A percentile compares a stretch with the other conserved stretches of the same genome.
Conservation (phyloP, 2,797 vertebrate species). For the Moxostoma hubbsi region DNA sequence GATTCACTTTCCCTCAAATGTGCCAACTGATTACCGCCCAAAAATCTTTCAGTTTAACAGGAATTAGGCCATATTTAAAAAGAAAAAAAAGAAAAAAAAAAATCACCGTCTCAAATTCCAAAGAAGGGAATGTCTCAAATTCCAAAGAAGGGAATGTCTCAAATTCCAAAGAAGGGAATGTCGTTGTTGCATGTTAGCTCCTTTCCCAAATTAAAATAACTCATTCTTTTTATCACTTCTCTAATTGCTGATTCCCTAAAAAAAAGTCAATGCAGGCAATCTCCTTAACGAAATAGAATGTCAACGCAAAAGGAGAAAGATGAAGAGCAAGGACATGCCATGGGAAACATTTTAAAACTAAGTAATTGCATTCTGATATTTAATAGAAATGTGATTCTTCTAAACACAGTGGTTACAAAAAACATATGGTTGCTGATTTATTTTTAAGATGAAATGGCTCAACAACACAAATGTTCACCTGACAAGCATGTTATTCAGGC, state of each 20-base stretch:
- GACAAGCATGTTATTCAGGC: constrained; percentile 9
- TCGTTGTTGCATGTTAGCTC: constrained; percentile 20
- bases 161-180: constrained; percentile 12
- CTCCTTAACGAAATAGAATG: constrained; percentile 29
- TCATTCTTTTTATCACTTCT: not conserved
- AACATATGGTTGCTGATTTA: too few relatives aligned
- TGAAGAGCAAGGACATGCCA: not conserved
- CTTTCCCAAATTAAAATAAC: constrained; percentile 19
- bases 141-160: not conserved
- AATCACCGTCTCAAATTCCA: constrained; percentile 2
- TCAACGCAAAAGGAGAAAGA: constrained; percentile 19
- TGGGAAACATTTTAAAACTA: not conserved
- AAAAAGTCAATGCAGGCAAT: too few relatives aligned
- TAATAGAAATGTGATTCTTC: too few relatives aligned
- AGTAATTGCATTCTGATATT: too few relatives aligned
- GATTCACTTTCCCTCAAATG: not conserved
- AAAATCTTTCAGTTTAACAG: not conserved
- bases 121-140: constrained; percentile 12
- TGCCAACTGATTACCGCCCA: not conserved
- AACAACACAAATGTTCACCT: not conserved
- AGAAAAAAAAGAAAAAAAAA: not conserved
- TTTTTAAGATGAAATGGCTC: too few relatives aligned
- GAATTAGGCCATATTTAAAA: not conserved
- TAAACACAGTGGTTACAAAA: too few relatives aligned
- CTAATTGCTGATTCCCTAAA: not conserved